These are phyloP conservation scores for Archilochus colubris DNA, from an alignment of 2,113 vertebrate genomes.

Conservation along the genomic window DNA sequence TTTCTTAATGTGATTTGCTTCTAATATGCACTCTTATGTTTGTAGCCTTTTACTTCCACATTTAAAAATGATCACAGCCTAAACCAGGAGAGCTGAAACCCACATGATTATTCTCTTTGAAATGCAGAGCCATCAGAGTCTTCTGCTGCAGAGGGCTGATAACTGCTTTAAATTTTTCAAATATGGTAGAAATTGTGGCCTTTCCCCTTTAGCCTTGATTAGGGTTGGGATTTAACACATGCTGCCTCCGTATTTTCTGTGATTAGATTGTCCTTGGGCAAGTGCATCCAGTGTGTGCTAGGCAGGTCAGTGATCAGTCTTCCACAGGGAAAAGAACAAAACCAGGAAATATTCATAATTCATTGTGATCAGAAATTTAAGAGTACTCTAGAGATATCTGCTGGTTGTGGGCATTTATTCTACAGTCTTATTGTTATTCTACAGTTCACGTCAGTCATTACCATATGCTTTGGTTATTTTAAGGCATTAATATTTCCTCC, in stretches of 20 bases:
- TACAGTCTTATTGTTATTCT: neutral
- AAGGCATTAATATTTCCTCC: neutral
- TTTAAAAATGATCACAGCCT: slow-evolving; percentile 34
- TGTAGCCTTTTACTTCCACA: slow-evolving; percentile 28
- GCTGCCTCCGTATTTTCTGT: slow-evolving; percentile 28
- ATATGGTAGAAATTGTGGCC: slow-evolving; percentile 37
- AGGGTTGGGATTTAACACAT: slow-evolving; percentile 58
- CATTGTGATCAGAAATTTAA: slow-evolving; percentile 42
- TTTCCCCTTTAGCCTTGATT: slow-evolving; percentile 64
- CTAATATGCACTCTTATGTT: neutral
- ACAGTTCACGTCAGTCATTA: neutral
- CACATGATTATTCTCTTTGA: slow-evolving; percentile 34
- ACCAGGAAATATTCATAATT: slow-evolving; percentile 43
- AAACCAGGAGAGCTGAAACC: neutral
- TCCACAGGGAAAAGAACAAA: slow-evolving; percentile 46
- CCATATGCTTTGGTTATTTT: neutral
- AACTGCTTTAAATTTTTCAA: slow-evolving; percentile 59
- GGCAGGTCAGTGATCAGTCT: slow-evolving; percentile 37
- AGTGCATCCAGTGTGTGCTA: neutral
- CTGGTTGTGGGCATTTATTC: neutral
- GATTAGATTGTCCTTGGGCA: slow-evolving; percentile 65
- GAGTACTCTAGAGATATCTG: slow-evolving; percentile 25
- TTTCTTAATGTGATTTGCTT: slow-evolving; percentile 24
- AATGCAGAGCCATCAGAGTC: slow-evolving; percentile 36
- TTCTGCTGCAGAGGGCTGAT: slow-evolving; percentile 53